phyloP scores from a whole-genome alignment of 2,113 vertebrate genomes.

The Macrotus californicus region DNA sequence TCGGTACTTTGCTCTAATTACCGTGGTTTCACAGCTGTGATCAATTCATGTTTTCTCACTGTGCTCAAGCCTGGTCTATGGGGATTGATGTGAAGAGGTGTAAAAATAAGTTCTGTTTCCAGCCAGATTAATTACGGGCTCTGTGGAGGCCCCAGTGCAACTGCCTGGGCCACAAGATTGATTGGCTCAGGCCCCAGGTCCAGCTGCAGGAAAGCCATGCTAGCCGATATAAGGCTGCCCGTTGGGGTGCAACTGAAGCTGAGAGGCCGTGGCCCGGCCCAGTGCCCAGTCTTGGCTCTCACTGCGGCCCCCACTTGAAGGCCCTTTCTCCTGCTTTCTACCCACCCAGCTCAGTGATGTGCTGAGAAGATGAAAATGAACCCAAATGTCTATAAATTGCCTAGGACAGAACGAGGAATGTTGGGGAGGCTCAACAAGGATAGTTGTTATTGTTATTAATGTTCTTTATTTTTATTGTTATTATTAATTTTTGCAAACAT shows the following conservation, averaged over 20 bases:
- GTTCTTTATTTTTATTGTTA: not conserved
- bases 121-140: slow-evolving; percentile 59
- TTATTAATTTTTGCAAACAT: not conserved
- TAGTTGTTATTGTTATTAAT: not conserved
- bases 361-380: not conserved
- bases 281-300: not conserved
- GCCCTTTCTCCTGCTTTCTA: not conserved
- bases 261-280: not conserved
- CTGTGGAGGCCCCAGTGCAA: not conserved
- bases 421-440: not conserved
- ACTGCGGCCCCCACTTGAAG: not conserved
- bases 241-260: not conserved
- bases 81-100: slow-evolving; percentile 60
- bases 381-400: not conserved
- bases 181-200: slow-evolving; percentile 27
- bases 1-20: slow-evolving; percentile 45
- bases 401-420: not conserved
- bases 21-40: slow-evolving; percentile 60
- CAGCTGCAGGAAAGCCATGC: not conserved
- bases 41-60: slow-evolving; percentile 57
- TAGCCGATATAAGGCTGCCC: not conserved
- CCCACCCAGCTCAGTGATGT: not conserved
- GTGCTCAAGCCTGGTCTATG: not conserved
- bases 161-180: slow-evolving; percentile 32
- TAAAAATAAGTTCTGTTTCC: slow-evolving; percentile 66